These are phyloP conservation scores for Oeneis ivallda DNA, from an alignment of 2,888 invertebrate species.

Conservation along the genomic window DNA sequence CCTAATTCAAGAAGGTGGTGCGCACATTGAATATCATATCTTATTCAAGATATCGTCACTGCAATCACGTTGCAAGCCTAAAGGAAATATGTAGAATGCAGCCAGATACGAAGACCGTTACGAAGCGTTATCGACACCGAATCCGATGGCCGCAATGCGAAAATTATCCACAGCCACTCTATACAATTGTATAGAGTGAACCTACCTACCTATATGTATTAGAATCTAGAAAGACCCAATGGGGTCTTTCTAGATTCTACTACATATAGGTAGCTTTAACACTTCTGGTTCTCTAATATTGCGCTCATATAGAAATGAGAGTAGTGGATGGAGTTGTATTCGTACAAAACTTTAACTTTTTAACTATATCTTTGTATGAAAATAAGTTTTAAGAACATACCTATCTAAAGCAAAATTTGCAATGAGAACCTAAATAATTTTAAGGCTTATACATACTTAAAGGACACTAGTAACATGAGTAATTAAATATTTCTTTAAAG, in stretches of 20 bases:
- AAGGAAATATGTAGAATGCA: constrained; percentile 67
- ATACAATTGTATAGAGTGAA: too few species aligned
- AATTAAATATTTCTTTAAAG: too few species aligned
- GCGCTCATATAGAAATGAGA: constrained; percentile 11
- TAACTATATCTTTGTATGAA: too few species aligned
- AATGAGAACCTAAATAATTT: too few species aligned
- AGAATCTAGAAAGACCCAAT: constrained; percentile 34
- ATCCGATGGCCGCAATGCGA: constrained; percentile 75
- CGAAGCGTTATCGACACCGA: constrained; percentile 68
- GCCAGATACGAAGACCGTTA: constrained; percentile 71
- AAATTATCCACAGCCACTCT: constrained; percentile 67
- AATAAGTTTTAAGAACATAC: too few species aligned
- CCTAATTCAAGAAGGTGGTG: constrained; percentile 28
- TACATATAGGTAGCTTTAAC: constrained; percentile 14
- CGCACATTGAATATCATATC: constrained; percentile 37
- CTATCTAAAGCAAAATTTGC: too few species aligned
- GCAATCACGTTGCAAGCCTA: constrained; percentile 51
- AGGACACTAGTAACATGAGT: too few species aligned
- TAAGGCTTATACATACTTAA: too few species aligned
- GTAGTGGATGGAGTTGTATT: neutral
- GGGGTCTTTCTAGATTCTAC: constrained; percentile 33
- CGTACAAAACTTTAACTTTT: too few species aligned
- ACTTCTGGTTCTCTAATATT: constrained; percentile 22
- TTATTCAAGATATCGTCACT: constrained; percentile 35
- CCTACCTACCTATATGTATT: constrained; percentile 18